Evolutionary conservation across 2,797 vertebrate species (phyloP), one percentile per base, ranked within the genome.

Genomic region (Octomys mimax): DNA sequence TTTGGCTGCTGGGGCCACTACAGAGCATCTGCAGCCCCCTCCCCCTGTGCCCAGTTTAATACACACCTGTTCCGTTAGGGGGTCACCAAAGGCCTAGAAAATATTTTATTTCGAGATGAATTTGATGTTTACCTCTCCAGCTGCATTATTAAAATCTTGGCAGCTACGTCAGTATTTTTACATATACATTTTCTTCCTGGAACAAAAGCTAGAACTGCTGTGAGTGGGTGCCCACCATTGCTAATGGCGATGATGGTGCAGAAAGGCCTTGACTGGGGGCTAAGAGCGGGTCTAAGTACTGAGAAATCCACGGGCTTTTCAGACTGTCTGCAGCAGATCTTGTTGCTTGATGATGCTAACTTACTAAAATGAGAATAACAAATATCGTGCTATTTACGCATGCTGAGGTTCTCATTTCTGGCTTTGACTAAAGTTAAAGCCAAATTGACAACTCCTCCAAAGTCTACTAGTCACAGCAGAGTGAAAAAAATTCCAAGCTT

Each of bases 381-480:
- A 62, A 36, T 79, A 82, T 31, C 22, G 1, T 46, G 70, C 84
- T 79, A 82, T 81, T 33, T 31, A 49, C 0, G 22, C 9, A 36
- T 13, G 14, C 18, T 52, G 11, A 42, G 19, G 64, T n/a, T 10
- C 92, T 71, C 5, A 2, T 0, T 0, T 89, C 14, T 93, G 54
- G 87, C n/a, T 97, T 87, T 11, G 31, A 19, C 33, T 42, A 84
- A 57, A 36, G 33, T 80, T 93, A 85, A 42, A 61, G 84, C 31
- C 88, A 77, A 54, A 82, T 33, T 89, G 71, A 28, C 2, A 92
- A 61, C 24, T 0, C 52, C 68, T 28, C 24, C 73, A 64, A 89
- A 96, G 92, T 54, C 96, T 6, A 70, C 33, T 5, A 21, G n/a
- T 64, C 75, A 71, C 91, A 33, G 2, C 82, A 71, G 81, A 91